Percentiles rank a stretch among this genome's conserved stretches.
Evolutionary conservation across 1,140 invertebrate species (phyloP).

Genomic region (Zelostemma sp.): DNA sequence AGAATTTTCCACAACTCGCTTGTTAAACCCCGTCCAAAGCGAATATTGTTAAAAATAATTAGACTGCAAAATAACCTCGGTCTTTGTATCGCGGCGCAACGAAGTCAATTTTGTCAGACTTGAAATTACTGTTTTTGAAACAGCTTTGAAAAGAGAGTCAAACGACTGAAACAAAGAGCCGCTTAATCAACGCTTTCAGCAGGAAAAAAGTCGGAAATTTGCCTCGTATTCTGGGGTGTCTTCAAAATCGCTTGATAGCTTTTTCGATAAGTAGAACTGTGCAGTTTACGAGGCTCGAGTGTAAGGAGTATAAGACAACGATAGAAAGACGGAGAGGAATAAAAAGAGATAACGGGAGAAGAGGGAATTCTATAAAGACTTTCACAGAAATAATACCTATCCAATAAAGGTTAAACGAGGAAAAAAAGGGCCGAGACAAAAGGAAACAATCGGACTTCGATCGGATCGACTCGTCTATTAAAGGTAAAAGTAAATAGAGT

Average conservation of each 20-base stretch:
- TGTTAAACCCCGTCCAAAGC: no score
- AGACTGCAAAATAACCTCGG: no score
- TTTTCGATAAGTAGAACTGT: conserved; percentile 7
- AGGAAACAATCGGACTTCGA: conserved; percentile 34
- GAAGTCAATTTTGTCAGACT: not conserved
- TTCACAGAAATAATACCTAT: conserved; percentile 30
- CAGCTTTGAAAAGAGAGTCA: no score
- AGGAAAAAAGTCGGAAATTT: conserved; percentile 3
- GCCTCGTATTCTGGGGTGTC: not conserved
- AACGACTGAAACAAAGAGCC: not conserved
- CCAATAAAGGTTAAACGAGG: conserved; percentile 30
- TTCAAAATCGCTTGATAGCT: conserved; percentile 1
- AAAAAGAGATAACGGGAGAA: conserved; percentile 7
- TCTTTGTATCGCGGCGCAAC: not conserved
- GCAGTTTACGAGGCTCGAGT: conserved; percentile 23
- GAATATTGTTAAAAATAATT: no score
- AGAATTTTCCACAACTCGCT: no score
- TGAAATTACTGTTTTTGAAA: not conserved
- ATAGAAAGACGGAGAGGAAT: conserved; percentile 35
- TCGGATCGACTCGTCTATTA: conserved; percentile 46
- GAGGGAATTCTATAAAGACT: conserved; percentile 32
- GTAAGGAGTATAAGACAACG: conserved; percentile 5
- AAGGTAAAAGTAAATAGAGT: conserved; percentile 38
- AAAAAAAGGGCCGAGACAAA: not conserved
- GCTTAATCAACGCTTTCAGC: not conserved